These are phyloP conservation scores for Calliopsis andreniformis DNA, from an alignment of 1,140 invertebrate genomes.

Conservation along the genomic window DNA sequence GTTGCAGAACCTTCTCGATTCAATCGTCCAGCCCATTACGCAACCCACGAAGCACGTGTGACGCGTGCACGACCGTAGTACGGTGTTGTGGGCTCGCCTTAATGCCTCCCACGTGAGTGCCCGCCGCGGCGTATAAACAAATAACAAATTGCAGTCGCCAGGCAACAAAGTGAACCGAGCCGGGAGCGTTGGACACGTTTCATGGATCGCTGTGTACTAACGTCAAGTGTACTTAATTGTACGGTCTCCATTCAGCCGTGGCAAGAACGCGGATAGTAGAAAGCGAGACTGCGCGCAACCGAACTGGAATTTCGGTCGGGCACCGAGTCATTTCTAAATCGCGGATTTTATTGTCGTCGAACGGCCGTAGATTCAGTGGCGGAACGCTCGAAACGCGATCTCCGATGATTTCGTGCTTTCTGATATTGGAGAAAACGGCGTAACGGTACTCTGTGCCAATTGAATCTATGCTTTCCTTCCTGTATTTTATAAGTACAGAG, in stretches of 20 bases:
- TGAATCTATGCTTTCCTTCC: neutral
- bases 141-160: slow-evolving; percentile 35
- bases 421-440: neutral
- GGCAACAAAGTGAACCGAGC: slow-evolving; percentile 33
- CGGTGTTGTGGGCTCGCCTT: neutral
- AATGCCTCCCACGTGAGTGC: slow-evolving; percentile 11
- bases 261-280: slow-evolving; percentile 42
- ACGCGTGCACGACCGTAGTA: neutral
- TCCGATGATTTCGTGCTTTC: neutral
- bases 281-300: slow-evolving; percentile 17
- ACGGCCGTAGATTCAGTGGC: neutral
- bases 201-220: slow-evolving; percentile 30
- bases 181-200: slow-evolving; percentile 35
- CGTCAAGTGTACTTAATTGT: slow-evolving; percentile 49
- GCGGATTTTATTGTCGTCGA: slow-evolving; percentile 18
- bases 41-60: neutral
- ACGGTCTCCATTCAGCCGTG: slow-evolving; percentile 44
- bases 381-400: neutral
- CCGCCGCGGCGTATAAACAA: slow-evolving; percentile 22
- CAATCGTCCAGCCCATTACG: neutral
- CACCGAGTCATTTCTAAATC: slow-evolving; percentile 34
- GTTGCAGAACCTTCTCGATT: neutral
- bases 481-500: no score
- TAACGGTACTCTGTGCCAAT: slow-evolving; percentile 1
- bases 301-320: slow-evolving; percentile 14